phyloP scores from a whole-genome alignment of 2,113 vertebrate genomes.

The Mungos mungo region DNA sequence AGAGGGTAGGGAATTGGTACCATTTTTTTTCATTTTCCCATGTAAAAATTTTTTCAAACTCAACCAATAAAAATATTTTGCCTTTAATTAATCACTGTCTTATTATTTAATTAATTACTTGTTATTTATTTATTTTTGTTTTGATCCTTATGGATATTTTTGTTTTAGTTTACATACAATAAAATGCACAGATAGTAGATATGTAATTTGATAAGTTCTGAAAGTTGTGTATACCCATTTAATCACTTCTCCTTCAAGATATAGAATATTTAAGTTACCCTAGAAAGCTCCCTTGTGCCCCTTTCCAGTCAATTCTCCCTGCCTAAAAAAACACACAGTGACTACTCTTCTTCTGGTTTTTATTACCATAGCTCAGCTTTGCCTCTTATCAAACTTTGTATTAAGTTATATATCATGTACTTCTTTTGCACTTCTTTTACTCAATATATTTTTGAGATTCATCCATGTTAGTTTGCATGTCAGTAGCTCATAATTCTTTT shows the following conservation, averaged over 20 bases:
- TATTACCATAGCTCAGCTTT: not conserved
- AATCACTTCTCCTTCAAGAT: not conserved
- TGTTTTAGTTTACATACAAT: not conserved
- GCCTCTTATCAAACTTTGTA: not conserved
- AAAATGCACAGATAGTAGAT: not conserved
- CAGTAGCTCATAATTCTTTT: not conserved
- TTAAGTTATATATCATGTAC: not conserved
- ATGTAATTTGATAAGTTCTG: not conserved
- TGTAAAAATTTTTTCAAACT: not conserved
- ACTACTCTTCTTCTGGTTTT: not conserved
- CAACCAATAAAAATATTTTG: not conserved
- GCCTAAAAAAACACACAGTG: too few relatives aligned
- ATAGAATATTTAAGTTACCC: not conserved
- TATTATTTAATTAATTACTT: not conserved
- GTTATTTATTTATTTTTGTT: not conserved
- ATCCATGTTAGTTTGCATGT: not conserved
- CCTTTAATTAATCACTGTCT: not conserved
- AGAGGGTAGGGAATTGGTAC: not conserved
- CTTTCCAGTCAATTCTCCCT: not conserved
- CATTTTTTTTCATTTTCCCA: not conserved
- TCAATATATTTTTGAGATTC: not conserved
- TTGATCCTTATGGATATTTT: not conserved
- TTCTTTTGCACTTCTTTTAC: not conserved
- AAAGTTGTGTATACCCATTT: not conserved
- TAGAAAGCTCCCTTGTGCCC: not conserved